A percentile compares a stretch with the other conserved stretches of the same genome.
phyloP scores from a whole-genome alignment of 2,888 invertebrate species.

The Calameuta idolon region DNA sequence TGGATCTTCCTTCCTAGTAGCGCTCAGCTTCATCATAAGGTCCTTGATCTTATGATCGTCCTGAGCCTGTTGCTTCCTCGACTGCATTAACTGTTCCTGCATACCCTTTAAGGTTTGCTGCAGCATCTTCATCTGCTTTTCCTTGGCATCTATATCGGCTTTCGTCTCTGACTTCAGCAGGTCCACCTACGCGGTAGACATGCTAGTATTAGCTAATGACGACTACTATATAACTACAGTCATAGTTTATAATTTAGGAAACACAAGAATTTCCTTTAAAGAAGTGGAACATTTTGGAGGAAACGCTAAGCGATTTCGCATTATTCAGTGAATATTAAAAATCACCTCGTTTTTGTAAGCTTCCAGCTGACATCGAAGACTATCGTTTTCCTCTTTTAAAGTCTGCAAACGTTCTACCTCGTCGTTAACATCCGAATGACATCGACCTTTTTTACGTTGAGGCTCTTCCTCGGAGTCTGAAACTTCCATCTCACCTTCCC shows the following conservation, averaged over 20 bases:
- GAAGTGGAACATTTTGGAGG: neutral
- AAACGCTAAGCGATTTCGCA: neutral
- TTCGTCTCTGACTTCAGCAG: conserved; percentile 85
- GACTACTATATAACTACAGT: neutral
- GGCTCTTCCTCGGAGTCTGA: conserved; percentile 80
- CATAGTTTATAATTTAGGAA: neutral
- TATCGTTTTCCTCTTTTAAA: conserved; percentile 87
- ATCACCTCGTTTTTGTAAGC: conserved; percentile 89
- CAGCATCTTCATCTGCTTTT: conserved; percentile 83
- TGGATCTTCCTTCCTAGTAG: conserved; percentile 61
- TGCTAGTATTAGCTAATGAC: neutral
- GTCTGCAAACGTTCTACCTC: conserved; percentile 55
- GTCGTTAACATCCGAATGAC: conserved; percentile 49
- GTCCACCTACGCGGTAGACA: conserved; percentile 71
- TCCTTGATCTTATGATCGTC: conserved; percentile 71
- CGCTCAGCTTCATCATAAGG: conserved; percentile 64
- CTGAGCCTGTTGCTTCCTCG: conserved; percentile 70
- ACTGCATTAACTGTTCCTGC: conserved; percentile 73
- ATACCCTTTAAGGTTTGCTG: conserved; percentile 75
- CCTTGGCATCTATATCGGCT: conserved; percentile 84
- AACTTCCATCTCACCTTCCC: conserved; percentile 89
- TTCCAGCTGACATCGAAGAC: conserved; percentile 89
- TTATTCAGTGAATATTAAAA: neutral
- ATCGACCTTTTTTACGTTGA: conserved; percentile 57
- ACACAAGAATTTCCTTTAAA: neutral